Base-by-base conservation (phyloP, 2,113 vertebrate genomes). In the Brevimyrus niger region DNA sequence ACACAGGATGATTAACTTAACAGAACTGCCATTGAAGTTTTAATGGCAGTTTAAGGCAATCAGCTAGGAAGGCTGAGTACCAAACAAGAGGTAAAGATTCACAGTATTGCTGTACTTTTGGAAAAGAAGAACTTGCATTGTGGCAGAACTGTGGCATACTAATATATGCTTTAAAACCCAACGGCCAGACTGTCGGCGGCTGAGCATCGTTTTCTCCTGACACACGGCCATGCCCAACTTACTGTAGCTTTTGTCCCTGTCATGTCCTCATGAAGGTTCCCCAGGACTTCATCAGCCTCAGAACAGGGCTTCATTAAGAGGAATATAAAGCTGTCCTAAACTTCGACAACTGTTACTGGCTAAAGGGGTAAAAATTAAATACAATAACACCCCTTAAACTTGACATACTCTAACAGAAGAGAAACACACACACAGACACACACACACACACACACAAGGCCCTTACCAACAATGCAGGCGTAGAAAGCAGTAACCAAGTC, bases 401-500 rank as follows among this genome's bases (percentile, higher is more conserved):
- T 65, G n/a, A 65, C 61, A 27, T 27, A 65, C n/a, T 61, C 7
- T 10, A 61, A n/a, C 7, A 61, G 58, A 61, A 61, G 7, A 61
- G 7, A 61, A 2, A 65, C 9, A 65, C n/a, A 31, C n/a, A 65
- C 58, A 27, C 58, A 61, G n/a, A 27, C 8, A 65, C 2, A 27
- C 10, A 27, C 46, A 47, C 61, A 27, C 58, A 61, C n/a, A 61
- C 21, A 58, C 21, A 23, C 4, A 21, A 17, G 73, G 73, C 44
- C 92, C 94, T 97, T 95, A 99, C 98, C 98, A 92, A 98, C 97
- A 90, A 98, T 88, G 23, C 94, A 95, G 92, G 98, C 93, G 92
- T 99, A 99, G 92, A 98, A 93, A 0, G 96, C 98, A 89, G 97
- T 97, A 55, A 97, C 46, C 19, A 99, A 95, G 90, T 99, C 98